phyloP scores from a whole-genome alignment of 2,113 vertebrate genomes.

The Tragelaphus strepsiceros region DNA sequence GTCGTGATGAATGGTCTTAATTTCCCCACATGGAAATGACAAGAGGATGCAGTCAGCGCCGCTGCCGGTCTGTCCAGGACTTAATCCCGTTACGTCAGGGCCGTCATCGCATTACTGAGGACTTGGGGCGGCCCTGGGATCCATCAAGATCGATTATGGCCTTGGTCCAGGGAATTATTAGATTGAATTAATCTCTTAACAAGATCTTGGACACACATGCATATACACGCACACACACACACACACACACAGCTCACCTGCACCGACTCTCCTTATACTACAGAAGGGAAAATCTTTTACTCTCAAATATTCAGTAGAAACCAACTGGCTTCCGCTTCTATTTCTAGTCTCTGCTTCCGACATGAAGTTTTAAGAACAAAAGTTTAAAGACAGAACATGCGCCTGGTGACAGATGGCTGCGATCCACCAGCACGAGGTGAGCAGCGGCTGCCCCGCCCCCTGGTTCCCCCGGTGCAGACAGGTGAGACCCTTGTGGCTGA shows the following conservation, averaged over 20 bases:
- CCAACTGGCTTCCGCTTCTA: neutral
- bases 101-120: neutral
- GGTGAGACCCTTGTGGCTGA: neutral
- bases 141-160: conserved; percentile 18
- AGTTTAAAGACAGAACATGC: neutral
- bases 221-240: fast-evolving
- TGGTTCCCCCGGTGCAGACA: fast-evolving
- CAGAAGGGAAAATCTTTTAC: neutral
- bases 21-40: conserved; percentile 44
- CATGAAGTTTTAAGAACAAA: neutral
- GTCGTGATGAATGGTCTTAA: conserved; percentile 23
- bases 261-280: neutral
- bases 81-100: neutral
- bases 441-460: fast-evolving
- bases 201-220: neutral
- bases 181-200: conserved; percentile 37
- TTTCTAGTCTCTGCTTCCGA: neutral
- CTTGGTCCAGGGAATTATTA: neutral
- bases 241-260: neutral
- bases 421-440: fast-evolving
- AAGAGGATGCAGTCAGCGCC: neutral
- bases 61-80: neutral
- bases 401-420: neutral
- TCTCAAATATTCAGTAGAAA: neutral
- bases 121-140: neutral